Evolutionary conservation across 64 coral and sea anemone genomes (phyloP).

Genomic region (Cladopsammia gracilis): DNA sequence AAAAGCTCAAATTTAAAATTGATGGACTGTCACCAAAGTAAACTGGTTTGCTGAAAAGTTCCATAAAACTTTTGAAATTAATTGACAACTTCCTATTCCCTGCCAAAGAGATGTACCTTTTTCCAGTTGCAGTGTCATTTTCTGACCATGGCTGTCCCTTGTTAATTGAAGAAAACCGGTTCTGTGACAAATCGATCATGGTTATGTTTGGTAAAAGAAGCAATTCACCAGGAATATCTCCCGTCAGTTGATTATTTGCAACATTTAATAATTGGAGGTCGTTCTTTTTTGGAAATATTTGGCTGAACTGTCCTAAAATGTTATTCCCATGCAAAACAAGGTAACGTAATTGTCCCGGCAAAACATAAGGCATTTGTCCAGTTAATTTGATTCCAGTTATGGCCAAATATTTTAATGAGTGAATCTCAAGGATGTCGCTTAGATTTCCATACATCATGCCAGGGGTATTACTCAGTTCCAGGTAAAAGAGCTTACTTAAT

Average conservation of each 20-base stretch:
- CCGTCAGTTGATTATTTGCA: conserved; percentile 38
- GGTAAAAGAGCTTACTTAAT: conserved; percentile 11
- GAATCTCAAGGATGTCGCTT: neutral
- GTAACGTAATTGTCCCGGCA: neutral
- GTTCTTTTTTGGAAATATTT: neutral
- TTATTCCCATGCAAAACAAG: conserved; percentile 2
- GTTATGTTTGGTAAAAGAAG: neutral
- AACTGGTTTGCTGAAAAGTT: neutral
- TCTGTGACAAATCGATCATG: conserved; percentile 54
- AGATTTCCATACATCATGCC: conserved; percentile 38
- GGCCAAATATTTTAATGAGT: neutral
- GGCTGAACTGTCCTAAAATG: neutral
- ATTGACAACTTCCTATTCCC: conserved; percentile 60
- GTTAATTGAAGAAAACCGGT: conserved; percentile 40
- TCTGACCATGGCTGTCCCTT: conserved; percentile 27
- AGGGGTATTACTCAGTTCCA: conserved; percentile 24
- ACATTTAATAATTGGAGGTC: neutral
- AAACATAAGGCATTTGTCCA: neutral
- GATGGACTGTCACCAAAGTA: neutral
- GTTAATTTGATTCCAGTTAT: conserved; percentile 30
- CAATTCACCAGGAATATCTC: conserved; percentile 19
- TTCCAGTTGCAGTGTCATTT: neutral
- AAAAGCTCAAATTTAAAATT: conserved; percentile 59
- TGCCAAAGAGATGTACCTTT: conserved; percentile 8
- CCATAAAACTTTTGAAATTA: conserved; percentile 22